These are phyloP conservation scores for Drosophila vallismaia DNA, from an alignment of 2,888 invertebrate species.

Conservation along the genomic window DNA sequence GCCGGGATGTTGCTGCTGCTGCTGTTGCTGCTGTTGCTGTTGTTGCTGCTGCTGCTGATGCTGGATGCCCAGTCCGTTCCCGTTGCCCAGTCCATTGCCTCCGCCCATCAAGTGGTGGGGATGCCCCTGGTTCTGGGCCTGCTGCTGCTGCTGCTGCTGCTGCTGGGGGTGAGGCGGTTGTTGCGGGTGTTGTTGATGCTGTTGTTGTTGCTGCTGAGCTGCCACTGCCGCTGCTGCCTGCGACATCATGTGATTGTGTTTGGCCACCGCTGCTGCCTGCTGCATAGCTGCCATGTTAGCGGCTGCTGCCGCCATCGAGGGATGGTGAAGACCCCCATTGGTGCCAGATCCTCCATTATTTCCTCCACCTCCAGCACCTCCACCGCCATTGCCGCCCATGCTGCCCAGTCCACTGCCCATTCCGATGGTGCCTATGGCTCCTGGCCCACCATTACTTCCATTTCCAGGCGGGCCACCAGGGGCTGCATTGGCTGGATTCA, in stretches of 20 bases:
- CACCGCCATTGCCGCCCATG: constrained; percentile 76
- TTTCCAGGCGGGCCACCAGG: constrained; percentile 84
- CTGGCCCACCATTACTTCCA: constrained; percentile 83
- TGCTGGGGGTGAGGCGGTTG: constrained; percentile 83
- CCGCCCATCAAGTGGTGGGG: constrained; percentile 84
- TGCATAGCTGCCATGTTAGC: constrained; percentile 83
- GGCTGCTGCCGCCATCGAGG: constrained; percentile 79
- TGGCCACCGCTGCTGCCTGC: constrained; percentile 81
- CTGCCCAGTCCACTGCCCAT: constrained; percentile 83
- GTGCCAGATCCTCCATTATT: constrained; percentile 72
- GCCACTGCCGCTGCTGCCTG: constrained; percentile 81
- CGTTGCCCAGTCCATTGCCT: constrained; percentile 82
- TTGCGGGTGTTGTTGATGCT: constrained; percentile 84
- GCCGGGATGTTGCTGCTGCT: constrained; percentile 61
- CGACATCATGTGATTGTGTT: constrained; percentile 83
- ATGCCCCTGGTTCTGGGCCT: constrained; percentile 82
- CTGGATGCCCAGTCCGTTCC: constrained; percentile 84
- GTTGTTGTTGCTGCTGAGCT: constrained; percentile 85
- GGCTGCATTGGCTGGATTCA: constrained; percentile 83
- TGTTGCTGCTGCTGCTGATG: constrained; percentile 83
- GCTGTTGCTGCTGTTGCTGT: constrained; percentile 53
- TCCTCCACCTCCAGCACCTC: constrained; percentile 59
- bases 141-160: constrained; percentile 81
- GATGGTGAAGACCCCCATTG: constrained; percentile 82
- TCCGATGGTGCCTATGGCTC: constrained; percentile 83